These are phyloP conservation scores for Linepithema humile DNA, from an alignment of 1,140 invertebrate genomes.

Conservation along the genomic window DNA sequence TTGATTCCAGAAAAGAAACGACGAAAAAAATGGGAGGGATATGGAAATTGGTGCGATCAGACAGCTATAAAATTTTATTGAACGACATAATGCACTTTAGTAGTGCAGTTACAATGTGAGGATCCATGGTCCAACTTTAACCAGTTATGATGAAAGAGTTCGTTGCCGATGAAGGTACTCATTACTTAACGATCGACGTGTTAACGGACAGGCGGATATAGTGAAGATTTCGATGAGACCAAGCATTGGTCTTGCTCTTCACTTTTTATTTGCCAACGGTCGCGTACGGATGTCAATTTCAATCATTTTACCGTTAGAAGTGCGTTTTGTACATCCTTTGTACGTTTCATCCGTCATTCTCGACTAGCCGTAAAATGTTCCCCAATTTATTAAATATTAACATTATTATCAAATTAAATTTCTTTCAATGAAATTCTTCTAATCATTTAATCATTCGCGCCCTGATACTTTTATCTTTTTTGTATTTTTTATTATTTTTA, in stretches of 20 bases:
- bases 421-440: no score
- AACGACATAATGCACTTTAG: slow-evolving; percentile 56
- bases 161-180: slow-evolving; percentile 35
- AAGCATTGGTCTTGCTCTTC: background rate
- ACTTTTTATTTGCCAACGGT: slow-evolving; percentile 16
- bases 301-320: slow-evolving; percentile 31
- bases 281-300: background rate
- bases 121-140: slow-evolving; percentile 26
- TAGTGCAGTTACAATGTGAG: slow-evolving; percentile 20
- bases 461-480: no score
- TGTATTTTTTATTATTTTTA: no score
- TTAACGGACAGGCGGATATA: slow-evolving; percentile 16
- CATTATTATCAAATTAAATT: no score
- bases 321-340: background rate
- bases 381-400: background rate
- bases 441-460: no score
- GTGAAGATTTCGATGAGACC: slow-evolving; percentile 17
- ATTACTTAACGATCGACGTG: slow-evolving; percentile 31
- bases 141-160: slow-evolving; percentile 34
- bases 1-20: slow-evolving; percentile 16
- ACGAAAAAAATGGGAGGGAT: slow-evolving; percentile 23
- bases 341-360: background rate
- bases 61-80: slow-evolving; percentile 58
- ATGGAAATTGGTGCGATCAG: slow-evolving; percentile 36
- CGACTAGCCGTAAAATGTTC: background rate